Evolutionary conservation across 1,140 invertebrate genomes (phyloP).

Genomic region (Neomicropteryx cornuta): DNA sequence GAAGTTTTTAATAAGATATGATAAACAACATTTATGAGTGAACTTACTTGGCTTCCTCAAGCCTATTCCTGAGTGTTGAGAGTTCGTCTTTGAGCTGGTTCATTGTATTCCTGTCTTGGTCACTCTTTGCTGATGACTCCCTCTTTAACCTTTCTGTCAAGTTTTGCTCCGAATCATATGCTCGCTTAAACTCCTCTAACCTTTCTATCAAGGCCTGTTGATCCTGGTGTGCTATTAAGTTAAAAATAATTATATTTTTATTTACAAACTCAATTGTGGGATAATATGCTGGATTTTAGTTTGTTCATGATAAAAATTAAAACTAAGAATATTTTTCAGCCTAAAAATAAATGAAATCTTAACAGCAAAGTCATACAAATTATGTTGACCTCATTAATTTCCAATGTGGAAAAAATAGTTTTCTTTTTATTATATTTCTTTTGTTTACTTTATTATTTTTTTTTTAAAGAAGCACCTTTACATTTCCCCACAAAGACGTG

Average conservation of each 20-base stretch:
- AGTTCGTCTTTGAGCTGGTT: conserved; percentile 68
- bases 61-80: conserved; percentile 48
- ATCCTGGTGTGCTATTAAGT: conserved; percentile 62
- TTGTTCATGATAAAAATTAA: no score
- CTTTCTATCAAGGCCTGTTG: conserved; percentile 72
- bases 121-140: conserved; percentile 53
- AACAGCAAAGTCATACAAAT: no score
- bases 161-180: conserved; percentile 59
- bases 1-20: no score
- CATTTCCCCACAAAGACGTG: no score
- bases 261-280: not conserved
- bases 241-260: conserved; percentile 7
- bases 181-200: conserved; percentile 52
- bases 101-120: conserved; percentile 57
- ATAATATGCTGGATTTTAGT: not conserved
- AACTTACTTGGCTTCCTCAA: conserved; percentile 56
- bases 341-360: no score
- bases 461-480: no score
- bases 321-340: no score
- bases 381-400: no score
- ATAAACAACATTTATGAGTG: no score
- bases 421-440: no score
- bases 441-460: no score
- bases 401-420: no score
- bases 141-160: conserved; percentile 55